Evolutionary conservation across 2,113 vertebrate species (phyloP).

Genomic region (Chaenogobius annularis): DNA sequence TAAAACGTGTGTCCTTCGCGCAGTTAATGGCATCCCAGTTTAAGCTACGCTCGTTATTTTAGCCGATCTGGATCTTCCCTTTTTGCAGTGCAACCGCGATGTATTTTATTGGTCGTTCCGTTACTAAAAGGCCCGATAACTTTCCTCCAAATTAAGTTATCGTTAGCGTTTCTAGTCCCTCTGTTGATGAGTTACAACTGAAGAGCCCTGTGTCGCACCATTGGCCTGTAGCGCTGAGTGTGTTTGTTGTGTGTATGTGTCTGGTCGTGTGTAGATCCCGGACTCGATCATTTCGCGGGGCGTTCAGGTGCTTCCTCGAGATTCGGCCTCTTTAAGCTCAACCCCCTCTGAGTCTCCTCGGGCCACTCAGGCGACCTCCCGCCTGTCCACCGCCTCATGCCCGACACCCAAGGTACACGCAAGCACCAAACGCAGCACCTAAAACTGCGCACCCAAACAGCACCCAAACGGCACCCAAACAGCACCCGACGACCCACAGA

Average conservation of each 20-base stretch:
- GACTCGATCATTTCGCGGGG: slow-evolving; percentile 98
- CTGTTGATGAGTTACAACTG: slow-evolving; percentile 13
- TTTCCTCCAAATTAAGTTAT: not conserved
- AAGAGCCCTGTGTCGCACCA: not conserved
- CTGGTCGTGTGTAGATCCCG: slow-evolving; percentile 85
- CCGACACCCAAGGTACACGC: slow-evolving; percentile 95
- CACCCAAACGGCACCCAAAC: not conserved
- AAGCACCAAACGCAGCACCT: slow-evolving; percentile 12
- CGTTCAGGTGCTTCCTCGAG: slow-evolving; percentile 97
- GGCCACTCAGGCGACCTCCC: slow-evolving; percentile 94
- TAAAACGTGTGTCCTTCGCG: not conserved
- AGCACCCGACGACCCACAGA: not conserved
- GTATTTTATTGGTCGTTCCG: not conserved
- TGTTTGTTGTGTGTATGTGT: slow-evolving; percentile 20
- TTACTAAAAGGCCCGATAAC: not conserved
- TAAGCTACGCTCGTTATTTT: not conserved
- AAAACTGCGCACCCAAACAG: not conserved
- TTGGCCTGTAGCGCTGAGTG: slow-evolving; percentile 17
- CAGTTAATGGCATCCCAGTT: not conserved
- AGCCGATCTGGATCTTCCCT: not conserved
- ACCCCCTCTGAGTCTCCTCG: slow-evolving; percentile 98
- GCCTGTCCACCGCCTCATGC: slow-evolving; percentile 97
- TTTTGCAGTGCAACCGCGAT: not conserved
- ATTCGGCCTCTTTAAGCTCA: slow-evolving; percentile 97
- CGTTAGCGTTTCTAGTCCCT: not conserved